phyloP scores from a whole-genome alignment of 1,140 invertebrate species.

The Paralvinella palmiformis region DNA sequence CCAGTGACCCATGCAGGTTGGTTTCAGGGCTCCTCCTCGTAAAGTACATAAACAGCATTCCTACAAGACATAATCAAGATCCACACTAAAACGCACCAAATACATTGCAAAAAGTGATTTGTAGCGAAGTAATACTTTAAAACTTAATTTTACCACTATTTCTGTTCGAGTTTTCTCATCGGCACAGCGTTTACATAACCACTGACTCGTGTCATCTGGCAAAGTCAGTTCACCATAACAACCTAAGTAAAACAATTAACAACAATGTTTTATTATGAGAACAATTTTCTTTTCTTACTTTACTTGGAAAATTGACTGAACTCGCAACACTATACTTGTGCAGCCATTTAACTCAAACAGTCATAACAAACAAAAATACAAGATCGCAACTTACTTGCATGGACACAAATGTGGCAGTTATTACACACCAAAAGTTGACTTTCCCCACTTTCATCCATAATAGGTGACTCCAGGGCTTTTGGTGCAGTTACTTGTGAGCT shows the following conservation, averaged over 20 bases:
- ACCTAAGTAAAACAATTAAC: constrained; percentile 24
- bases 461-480: background rate
- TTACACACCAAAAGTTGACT: constrained; percentile 44
- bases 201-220: constrained; percentile 23
- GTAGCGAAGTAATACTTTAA: no score
- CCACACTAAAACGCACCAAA: no score
- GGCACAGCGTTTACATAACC: constrained; percentile 45
- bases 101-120: no score
- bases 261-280: constrained; percentile 4
- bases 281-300: background rate
- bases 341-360: no score
- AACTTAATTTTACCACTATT: no score
- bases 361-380: no score
- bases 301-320: background rate
- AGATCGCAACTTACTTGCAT: constrained; percentile 51
- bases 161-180: constrained; percentile 7
- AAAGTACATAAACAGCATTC: constrained; percentile 56
- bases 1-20: constrained; percentile 66
- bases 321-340: no score
- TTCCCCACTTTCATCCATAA: constrained; percentile 24
- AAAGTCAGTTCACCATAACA: constrained; percentile 37
- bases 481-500: background rate
- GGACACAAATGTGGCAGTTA: constrained; percentile 50
- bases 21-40: constrained; percentile 60
- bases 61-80: no score